Percentiles rank a stretch among this genome's conserved stretches.
Conservation (phyloP, 2,797 vertebrate species). For the Danio kyathit region DNA sequence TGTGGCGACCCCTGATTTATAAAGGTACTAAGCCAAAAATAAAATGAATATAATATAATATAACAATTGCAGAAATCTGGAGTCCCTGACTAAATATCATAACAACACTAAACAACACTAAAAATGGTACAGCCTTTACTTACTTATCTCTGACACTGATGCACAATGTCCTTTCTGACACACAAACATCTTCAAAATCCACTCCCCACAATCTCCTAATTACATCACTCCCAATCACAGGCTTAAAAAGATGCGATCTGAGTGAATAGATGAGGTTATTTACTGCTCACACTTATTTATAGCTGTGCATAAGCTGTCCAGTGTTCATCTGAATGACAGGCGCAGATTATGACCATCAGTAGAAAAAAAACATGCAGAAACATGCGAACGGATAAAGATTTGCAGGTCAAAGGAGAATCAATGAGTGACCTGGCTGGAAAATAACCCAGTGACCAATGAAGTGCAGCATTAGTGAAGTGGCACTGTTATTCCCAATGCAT, state of each 20-base stretch:
- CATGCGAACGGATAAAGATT: background rate
- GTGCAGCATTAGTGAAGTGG: background rate
- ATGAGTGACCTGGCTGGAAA: slow-evolving; percentile 13
- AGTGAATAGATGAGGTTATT: slow-evolving; percentile 22
- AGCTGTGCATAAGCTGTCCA: background rate
- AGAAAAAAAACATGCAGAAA: background rate
- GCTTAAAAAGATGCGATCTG: slow-evolving; percentile 15
- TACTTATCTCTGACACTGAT: background rate
- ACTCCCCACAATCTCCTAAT: slow-evolving; percentile 14
- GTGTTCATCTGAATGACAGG: background rate
- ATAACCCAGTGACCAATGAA: slow-evolving; percentile 10
- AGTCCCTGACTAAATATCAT: too few relatives aligned
- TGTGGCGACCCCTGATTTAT: too few relatives aligned
- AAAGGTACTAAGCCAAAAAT: too few relatives aligned
- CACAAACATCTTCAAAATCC: slow-evolving; percentile 15
- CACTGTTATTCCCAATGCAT: background rate
- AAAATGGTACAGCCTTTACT: too few relatives aligned
- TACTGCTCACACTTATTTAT: slow-evolving; percentile 24
- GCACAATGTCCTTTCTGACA: background rate
- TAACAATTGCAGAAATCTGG: too few relatives aligned
- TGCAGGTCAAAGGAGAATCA: slow-evolving; percentile 22
- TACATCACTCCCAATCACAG: slow-evolving; percentile 20
- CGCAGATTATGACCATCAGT: slow-evolving; percentile 4
- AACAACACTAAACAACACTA: too few relatives aligned
- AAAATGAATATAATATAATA: too few relatives aligned